Conservation (phyloP, 2,797 vertebrate genomes). For the Rallus crepitans region DNA sequence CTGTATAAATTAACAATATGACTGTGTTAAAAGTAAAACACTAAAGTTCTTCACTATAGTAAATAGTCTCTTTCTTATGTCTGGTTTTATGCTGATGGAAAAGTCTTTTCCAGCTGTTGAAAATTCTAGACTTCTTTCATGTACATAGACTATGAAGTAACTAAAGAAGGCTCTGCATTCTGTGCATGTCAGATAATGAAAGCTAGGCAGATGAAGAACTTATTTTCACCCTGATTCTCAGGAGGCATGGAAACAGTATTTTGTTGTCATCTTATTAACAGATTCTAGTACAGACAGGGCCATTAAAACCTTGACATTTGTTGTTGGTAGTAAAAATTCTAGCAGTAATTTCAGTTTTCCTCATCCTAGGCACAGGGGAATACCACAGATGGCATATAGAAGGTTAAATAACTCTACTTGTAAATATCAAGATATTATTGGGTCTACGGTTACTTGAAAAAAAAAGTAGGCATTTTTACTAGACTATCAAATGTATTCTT, state of each 20-base stretch:
- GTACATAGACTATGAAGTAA: neutral
- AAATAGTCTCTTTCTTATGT: neutral
- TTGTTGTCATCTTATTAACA: neutral
- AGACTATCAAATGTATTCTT: neutral
- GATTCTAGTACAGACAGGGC: neutral
- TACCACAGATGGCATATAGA: neutral
- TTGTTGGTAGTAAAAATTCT: neutral
- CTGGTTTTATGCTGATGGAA: neutral
- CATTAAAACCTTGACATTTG: slow-evolving; percentile 15
- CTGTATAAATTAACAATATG: neutral
- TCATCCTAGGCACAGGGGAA: neutral
- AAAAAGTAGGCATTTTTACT: neutral
- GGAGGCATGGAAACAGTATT: neutral
- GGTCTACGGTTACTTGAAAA: neutral
- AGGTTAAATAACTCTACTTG: neutral
- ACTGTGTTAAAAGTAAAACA: neutral
- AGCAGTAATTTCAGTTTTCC: neutral
- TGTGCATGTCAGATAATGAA: neutral
- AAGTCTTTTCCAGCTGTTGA: neutral
- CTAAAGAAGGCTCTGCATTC: neutral
- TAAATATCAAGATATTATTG: neutral
- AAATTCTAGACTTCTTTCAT: neutral
- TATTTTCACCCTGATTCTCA: neutral
- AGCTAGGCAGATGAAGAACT: neutral
- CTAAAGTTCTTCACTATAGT: neutral